phyloP scores from a whole-genome alignment of 2,797 vertebrate species.

The Spatula clypeata region DNA sequence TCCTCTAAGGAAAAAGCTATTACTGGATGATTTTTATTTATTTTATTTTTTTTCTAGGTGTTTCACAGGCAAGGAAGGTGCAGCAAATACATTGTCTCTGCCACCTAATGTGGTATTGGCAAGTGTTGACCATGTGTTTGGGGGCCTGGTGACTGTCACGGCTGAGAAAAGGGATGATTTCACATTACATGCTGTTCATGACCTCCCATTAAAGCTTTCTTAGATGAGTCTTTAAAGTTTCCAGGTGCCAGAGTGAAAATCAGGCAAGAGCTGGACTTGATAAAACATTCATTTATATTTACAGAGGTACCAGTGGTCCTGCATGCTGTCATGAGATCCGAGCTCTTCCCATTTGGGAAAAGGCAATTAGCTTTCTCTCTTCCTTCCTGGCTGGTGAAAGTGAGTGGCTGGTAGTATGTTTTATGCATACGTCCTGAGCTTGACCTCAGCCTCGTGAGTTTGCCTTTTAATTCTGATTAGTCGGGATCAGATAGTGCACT shows the following conservation, averaged over 20 bases:
- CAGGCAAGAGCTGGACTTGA: background rate
- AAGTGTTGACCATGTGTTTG: background rate
- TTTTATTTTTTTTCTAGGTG: background rate
- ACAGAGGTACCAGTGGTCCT: background rate
- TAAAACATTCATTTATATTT: background rate
- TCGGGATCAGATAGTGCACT: background rate
- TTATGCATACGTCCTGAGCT: background rate
- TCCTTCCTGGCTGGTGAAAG: background rate
- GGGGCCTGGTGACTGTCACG: background rate
- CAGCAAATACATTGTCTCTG: background rate
- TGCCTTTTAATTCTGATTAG: background rate
- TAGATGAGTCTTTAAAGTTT: background rate
- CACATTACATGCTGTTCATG: background rate
- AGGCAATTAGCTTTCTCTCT: background rate
- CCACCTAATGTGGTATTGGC: background rate
- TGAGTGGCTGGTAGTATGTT: background rate
- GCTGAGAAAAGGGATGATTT: background rate
- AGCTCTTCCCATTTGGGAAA: background rate
- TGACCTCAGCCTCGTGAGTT: background rate
- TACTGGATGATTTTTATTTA: background rate
- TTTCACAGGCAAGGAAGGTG: background rate
- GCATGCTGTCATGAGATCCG: fast-evolving
- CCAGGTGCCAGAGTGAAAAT: background rate
- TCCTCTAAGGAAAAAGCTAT: background rate
- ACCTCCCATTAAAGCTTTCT: background rate